Base-by-base conservation (phyloP, 1,140 invertebrate genomes). In the Antheraea pernyi region DNA sequence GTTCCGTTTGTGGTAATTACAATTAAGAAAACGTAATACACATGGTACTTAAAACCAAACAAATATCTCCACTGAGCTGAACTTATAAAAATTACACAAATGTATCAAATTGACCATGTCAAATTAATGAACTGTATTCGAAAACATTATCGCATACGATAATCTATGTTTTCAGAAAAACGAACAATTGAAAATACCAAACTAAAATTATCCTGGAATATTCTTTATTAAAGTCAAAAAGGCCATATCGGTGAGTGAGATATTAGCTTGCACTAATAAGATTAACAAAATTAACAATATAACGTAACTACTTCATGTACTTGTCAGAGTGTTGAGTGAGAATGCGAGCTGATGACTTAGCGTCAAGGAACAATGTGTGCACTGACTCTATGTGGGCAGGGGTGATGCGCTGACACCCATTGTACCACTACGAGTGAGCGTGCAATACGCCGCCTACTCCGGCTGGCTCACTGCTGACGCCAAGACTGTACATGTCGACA, bases 281-380 rank as follows among this genome's bases (percentile, higher is more conserved):
- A 60, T 22, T 60, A 18, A 22, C 22, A 60, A 10, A 6, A 60
- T 30, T 30, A 1, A 0, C 11, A 42, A 53, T 16, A 53, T n/a
- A n/a, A 19, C 19, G 13, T 53, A n/a, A 76, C 93, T 95, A 97
- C 88, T 95, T 96, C 97, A 99, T 98, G 93, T 95, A 99, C 93
- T 99, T 98, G 78, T 98, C 97, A 80, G 96, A 95, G 80, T 99
- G 95, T 85, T 98, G 96, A 0, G 96, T 95, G 37, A 99, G 93
- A 80, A 99, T 97, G 89, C 97, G 97, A 0, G 98, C 98, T 0
- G 98, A 99, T 22, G 97, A 96, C 93, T 99, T 99, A 18, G 98
- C 98, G 93, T 99, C 99, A 59, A 98, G 94, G 92, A 99, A 99
- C 0, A 99, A 93, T 48, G 95, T 92, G 73, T 95, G 94, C 8